A percentile compares a stretch with the other conserved stretches of the same genome.
These are phyloP conservation scores for Ariolimax columbianus DNA, from an alignment of 2,888 invertebrate genomes.

Conservation along the genomic window DNA sequence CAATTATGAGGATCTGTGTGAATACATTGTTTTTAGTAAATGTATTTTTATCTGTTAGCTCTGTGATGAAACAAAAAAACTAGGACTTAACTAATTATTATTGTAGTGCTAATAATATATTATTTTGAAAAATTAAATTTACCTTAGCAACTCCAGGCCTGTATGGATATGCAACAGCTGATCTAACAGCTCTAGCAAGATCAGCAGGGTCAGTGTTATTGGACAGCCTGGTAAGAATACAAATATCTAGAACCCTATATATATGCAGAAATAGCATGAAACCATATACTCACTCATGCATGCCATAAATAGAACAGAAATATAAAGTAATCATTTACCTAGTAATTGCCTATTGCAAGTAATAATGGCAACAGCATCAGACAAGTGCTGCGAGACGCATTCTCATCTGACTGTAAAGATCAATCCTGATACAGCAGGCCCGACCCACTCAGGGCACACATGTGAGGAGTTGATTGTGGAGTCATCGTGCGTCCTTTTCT, in stretches of 20 bases:
- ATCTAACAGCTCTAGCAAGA: conserved; percentile 79
- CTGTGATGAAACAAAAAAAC: not conserved
- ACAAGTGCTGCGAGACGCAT: too few relatives aligned
- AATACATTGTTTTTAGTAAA: conserved; percentile 77
- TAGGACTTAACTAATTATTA: too few relatives aligned
- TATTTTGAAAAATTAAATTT: conserved; percentile 77
- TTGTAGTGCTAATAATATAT: too few relatives aligned
- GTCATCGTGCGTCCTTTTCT: too few relatives aligned
- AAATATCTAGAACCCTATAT: not conserved
- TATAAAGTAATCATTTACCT: not conserved
- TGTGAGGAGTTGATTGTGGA: too few relatives aligned
- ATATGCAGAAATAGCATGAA: not conserved
- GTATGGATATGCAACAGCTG: conserved; percentile 85
- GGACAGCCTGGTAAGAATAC: conserved; percentile 22
- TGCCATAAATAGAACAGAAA: not conserved
- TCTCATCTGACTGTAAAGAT: too few relatives aligned
- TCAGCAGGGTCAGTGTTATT: conserved; percentile 6
- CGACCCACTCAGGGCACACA: too few relatives aligned
- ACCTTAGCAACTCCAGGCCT: conserved; percentile 91
- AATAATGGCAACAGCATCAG: too few relatives aligned
- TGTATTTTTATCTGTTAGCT: not conserved
- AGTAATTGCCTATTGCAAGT: too few relatives aligned
- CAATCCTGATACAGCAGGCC: too few relatives aligned
- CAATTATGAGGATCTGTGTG: conserved; percentile 45
- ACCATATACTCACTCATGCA: not conserved